phyloP scores from a whole-genome alignment of 2,113 vertebrate species.

The Orthochromis indermauri region DNA sequence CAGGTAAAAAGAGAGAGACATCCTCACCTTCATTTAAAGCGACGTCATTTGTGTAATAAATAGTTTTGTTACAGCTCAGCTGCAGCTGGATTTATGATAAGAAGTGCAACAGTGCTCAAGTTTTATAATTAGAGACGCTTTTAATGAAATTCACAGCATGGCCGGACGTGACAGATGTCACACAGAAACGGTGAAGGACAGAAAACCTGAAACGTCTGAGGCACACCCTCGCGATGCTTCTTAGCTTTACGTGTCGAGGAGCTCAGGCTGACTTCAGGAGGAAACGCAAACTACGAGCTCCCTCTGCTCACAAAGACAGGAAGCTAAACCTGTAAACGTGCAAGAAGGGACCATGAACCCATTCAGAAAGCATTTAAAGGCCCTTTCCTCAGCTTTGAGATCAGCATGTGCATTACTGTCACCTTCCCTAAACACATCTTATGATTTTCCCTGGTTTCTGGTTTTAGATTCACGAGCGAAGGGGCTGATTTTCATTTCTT shows the following conservation, averaged over 20 bases:
- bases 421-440: neutral
- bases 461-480: neutral
- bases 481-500: neutral
- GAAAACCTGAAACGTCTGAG: neutral
- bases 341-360: neutral
- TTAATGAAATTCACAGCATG: neutral
- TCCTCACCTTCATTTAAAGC: neutral
- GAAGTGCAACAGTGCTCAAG: neutral
- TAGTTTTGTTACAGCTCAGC: neutral
- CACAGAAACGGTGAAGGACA: neutral
- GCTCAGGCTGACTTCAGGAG: neutral
- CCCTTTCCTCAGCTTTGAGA: neutral
- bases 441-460: neutral
- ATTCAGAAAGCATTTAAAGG: neutral
- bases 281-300: neutral
- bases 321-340: neutral
- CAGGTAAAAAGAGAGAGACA: neutral
- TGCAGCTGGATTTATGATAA: neutral
- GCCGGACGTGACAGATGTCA: neutral
- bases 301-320: neutral
- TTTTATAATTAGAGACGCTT: neutral
- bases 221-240: neutral
- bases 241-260: neutral
- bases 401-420: neutral
- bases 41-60: neutral